Conservation (phyloP, 2,797 vertebrate species). For the Salmo trutta region DNA sequence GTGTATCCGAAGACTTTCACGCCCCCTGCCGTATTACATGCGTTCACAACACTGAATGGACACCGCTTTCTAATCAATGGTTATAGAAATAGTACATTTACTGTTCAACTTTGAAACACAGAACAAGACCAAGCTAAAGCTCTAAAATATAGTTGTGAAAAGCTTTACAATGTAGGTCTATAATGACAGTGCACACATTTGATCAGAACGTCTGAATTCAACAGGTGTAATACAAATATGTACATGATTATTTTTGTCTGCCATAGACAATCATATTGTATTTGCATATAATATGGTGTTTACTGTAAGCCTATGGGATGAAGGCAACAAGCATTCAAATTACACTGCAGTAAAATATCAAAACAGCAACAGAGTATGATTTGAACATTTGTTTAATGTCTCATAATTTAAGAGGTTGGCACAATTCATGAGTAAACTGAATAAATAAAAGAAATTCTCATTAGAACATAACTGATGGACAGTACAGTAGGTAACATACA, state of each 20-base stretch:
- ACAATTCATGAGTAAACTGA: slow-evolving; percentile 58
- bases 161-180: no score
- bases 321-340: slow-evolving; percentile 4
- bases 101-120: no score
- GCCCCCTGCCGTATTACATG: slow-evolving; percentile 58
- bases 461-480: slow-evolving; percentile 54
- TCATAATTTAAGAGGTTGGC: slow-evolving; percentile 58
- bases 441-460: slow-evolving; percentile 74
- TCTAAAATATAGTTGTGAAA: no score
- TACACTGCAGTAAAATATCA: not conserved
- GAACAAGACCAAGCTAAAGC: no score
- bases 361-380: slow-evolving; percentile 6
- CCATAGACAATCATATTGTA: no score
- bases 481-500: slow-evolving; percentile 46
- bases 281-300: no score
- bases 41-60: not conserved
- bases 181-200: no score
- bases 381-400: slow-evolving; percentile 66
- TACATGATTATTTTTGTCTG: no score
- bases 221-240: no score
- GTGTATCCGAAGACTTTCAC: fast-evolving
- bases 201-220: no score
- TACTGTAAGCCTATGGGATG: no score
- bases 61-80: not conserved
- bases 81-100: no score